Base-by-base conservation (phyloP, 2,797 vertebrate species). In the Halcyon smyrnensis region DNA sequence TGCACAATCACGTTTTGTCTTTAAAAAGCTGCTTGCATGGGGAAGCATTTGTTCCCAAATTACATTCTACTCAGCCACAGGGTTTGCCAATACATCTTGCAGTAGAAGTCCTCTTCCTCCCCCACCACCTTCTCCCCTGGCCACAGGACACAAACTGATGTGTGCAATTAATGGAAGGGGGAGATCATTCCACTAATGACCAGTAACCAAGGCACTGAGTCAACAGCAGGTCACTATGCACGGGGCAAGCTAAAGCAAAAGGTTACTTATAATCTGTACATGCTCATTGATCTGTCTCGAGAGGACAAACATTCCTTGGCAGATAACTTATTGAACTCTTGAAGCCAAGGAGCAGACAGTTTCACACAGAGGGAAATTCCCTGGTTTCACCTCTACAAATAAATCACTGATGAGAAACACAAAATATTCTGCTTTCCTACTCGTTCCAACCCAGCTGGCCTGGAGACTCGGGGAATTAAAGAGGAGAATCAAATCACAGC, bases 371-470 rank as follows among this genome's bases (percentile, higher is more conserved):
- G 62, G 41, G 63, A 94, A 96, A 96, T 90, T 93, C 93, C 94
- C 93, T 84, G 50, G 77, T 94, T 93, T 95, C 87, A 97, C 89
- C 95, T 96, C 89, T 84, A 82, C 90, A 80, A 95, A 97, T 95
- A 92, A 92, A 97, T 95, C 83, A 90, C 48, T 30, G 43, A 85
- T 87, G 56, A 90, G 71, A 75, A 94, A 70, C 89, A 90, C 51
- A 80, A 95, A 90, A 82, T 77, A 95, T 85, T 94, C 94, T 89
- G 60, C 93, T 84, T 77, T 90, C 71, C 71, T 92, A 34, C 51
- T 90, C 4, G 0, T 83, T 95, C 91, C 88, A 97, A 60, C 75
- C 86, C 95, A 96, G 80, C 88, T 96, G 90, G 91, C 37, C 69
- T 80, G 63, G 94, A 95, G 83, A 86, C 81, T 37, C 13, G 0